These are phyloP conservation scores for Nemurella pictetii DNA, from an alignment of 2,888 invertebrate species.

Conservation along the genomic window DNA sequence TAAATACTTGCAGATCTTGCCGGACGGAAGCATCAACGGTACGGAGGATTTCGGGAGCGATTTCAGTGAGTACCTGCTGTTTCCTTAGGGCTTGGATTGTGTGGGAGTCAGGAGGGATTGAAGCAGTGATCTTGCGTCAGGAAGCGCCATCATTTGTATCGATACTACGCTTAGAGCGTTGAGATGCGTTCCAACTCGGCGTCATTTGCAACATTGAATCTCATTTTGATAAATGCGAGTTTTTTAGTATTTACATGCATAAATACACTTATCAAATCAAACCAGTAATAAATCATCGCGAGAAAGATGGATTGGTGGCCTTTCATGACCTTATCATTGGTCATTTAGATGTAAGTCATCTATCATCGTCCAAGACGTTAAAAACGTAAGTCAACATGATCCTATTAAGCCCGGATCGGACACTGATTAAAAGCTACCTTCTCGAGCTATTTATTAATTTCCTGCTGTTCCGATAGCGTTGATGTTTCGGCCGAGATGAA, in stretches of 20 bases:
- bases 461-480: neutral
- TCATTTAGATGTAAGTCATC: neutral
- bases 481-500: neutral
- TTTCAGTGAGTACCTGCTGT: constrained; percentile 72
- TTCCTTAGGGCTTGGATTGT: too few relatives aligned
- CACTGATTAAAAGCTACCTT: neutral
- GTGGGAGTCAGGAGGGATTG: too few relatives aligned
- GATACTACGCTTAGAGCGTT: too few relatives aligned
- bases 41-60: constrained; percentile 77
- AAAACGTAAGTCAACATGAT: neutral
- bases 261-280: neutral
- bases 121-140: too few relatives aligned
- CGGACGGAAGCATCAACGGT: constrained; percentile 84
- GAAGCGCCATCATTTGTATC: too few relatives aligned
- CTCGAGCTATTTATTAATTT: neutral
- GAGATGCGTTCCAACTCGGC: too few relatives aligned
- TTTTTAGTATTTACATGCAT: neutral
- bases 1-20: constrained; percentile 78
- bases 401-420: neutral
- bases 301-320: neutral
- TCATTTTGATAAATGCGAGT: too few relatives aligned
- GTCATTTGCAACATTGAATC: too few relatives aligned
- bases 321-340: neutral
- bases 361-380: neutral
- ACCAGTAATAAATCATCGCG: neutral